These are phyloP conservation scores for Australoheros facetus DNA, from an alignment of 2,797 vertebrate species.

Conservation along the genomic window DNA sequence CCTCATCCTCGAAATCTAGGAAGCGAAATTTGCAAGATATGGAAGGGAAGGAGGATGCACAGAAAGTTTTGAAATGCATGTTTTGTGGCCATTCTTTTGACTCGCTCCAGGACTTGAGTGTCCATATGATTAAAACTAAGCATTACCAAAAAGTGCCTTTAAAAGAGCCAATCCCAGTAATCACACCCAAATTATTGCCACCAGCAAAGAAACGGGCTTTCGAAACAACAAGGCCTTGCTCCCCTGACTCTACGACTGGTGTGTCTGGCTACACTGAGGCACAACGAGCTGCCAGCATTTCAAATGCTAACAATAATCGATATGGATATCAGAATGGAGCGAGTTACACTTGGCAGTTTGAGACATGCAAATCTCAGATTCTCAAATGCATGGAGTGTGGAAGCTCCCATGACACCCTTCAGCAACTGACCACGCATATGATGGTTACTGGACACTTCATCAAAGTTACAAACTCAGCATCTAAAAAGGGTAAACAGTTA, in stretches of 20 bases:
- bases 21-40: conserved; percentile 96
- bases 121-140: conserved; percentile 99
- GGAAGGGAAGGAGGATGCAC: conserved; percentile 97
- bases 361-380: conserved; percentile 99
- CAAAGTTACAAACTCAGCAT: conserved; percentile 98
- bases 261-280: conserved; percentile 86
- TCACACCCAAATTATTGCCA: conserved; percentile 93
- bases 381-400: conserved; percentile 99
- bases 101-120: conserved; percentile 97
- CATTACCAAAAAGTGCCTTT: conserved; percentile 99
- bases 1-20: conserved; percentile 91
- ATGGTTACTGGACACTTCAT: conserved; percentile 99
- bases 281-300: conserved; percentile 83
- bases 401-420: conserved; percentile 96
- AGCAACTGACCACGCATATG: conserved; percentile 99
- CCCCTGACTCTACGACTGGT: conserved; percentile 95
- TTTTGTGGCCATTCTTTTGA: conserved; percentile 99
- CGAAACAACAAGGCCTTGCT: conserved; percentile 92
- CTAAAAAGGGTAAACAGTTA: conserved; percentile 98
- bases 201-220: conserved; percentile 95
- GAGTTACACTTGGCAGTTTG: conserved; percentile 99
- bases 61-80: conserved; percentile 99
- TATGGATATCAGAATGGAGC: conserved; percentile 98
- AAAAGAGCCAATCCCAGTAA: conserved; percentile 97
- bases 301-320: conserved; percentile 90